phyloP scores from a whole-genome alignment of 2,888 invertebrate genomes.

The Prosapia bicincta region DNA sequence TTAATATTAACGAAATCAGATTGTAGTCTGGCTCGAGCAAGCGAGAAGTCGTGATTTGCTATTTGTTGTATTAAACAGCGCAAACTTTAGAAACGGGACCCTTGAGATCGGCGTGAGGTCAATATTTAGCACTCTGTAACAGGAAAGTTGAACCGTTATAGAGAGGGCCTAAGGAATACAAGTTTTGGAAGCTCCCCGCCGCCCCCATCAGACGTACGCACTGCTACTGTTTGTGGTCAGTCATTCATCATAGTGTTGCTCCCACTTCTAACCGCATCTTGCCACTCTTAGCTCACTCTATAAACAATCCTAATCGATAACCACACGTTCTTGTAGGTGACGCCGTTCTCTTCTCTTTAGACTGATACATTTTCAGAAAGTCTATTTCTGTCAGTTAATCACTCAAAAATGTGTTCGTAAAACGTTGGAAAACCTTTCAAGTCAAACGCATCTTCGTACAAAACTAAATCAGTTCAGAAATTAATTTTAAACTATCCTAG shows the following conservation, averaged over 20 bases:
- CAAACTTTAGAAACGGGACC: constrained; percentile 5
- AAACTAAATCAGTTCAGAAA: too few species aligned
- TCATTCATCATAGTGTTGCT: background rate
- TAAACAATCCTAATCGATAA: background rate
- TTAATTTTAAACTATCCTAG: background rate
- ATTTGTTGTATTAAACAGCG: background rate
- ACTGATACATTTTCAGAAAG: too few species aligned
- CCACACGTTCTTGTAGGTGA: background rate
- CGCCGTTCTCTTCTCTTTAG: too few species aligned
- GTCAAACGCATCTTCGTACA: too few species aligned
- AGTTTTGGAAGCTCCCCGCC: background rate
- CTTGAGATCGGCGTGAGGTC: constrained; percentile 8
- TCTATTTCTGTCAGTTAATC: too few species aligned
- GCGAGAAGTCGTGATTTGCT: background rate
- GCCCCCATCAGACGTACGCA: background rate
- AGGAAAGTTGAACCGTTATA: constrained; percentile 2
- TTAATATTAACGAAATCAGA: background rate
- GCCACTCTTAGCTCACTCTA: too few species aligned
- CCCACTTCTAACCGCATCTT: background rate
- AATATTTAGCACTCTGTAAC: constrained; percentile 21
- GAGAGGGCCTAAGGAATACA: background rate
- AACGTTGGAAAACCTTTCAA: too few species aligned
- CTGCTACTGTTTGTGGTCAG: background rate
- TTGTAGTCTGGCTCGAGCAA: background rate
- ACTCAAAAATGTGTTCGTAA: too few species aligned